phyloP scores from a whole-genome alignment of 2,888 invertebrate genomes.

The Pristionchus exspectatus region DNA sequence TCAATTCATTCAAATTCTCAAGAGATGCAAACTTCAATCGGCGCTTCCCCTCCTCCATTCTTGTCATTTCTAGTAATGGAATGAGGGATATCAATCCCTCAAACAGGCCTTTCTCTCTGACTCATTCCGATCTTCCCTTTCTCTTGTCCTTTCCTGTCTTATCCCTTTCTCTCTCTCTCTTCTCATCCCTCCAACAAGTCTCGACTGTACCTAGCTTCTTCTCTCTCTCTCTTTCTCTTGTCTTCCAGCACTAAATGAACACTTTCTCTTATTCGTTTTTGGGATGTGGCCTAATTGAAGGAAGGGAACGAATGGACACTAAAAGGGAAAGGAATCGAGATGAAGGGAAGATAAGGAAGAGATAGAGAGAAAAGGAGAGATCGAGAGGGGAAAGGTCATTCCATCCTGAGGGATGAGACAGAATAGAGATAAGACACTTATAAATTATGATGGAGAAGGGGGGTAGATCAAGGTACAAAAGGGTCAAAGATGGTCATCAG shows the following conservation, averaged over 20 bases:
- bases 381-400: constrained; percentile 13
- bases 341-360: constrained; percentile 21
- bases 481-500: neutral
- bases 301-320: constrained; percentile 42
- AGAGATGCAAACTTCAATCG: constrained; percentile 37
- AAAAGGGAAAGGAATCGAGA: constrained; percentile 28
- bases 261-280: constrained; percentile 33
- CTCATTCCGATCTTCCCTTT: constrained; percentile 27
- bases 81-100: constrained; percentile 23
- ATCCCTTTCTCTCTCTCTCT: constrained; percentile 8
- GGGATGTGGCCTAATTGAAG: constrained; percentile 48
- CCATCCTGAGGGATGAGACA: neutral
- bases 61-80: constrained; percentile 48
- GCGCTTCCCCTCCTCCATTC: neutral
- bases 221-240: constrained; percentile 18
- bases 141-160: neutral
- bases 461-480: constrained; percentile 1
- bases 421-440: neutral
- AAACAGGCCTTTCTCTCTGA: constrained; percentile 36
- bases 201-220: constrained; percentile 29
- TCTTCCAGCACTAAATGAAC: constrained; percentile 41
- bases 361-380: constrained; percentile 1
- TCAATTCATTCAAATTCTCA: constrained; percentile 31
- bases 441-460: neutral
- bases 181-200: neutral